Conservation (phyloP, 2,888 invertebrate genomes). For the Harmothoe impar region DNA sequence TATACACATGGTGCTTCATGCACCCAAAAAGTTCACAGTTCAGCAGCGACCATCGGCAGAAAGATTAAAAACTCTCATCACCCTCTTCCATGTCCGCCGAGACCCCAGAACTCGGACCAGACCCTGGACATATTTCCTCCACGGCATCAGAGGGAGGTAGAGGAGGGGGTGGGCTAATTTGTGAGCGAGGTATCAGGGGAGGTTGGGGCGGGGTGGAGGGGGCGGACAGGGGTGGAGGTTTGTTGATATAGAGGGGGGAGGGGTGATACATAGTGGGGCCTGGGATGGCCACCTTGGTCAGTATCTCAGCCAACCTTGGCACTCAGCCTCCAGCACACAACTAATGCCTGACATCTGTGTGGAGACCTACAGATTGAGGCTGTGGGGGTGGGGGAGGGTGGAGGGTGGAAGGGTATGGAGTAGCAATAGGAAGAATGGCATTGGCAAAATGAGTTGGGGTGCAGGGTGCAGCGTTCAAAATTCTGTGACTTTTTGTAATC, state of each 20-base stretch:
- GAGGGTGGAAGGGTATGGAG: neutral
- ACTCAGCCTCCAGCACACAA: neutral
- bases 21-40: too few species aligned
- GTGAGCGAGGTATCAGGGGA: neutral
- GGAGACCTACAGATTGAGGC: neutral
- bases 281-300: neutral
- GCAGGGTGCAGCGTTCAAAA: too few species aligned
- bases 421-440: neutral
- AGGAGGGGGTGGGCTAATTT: neutral
- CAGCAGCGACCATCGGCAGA: neutral
- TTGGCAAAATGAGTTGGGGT: too few species aligned
- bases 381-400: neutral
- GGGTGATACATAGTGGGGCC: constrained; percentile 55
- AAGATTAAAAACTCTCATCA: constrained; percentile 33
- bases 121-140: constrained; percentile 16
- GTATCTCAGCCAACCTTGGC: constrained; percentile 17
- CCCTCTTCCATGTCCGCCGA: neutral
- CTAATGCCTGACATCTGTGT: too few species aligned
- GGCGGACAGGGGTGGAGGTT: too few species aligned
- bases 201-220: neutral
- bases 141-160: neutral
- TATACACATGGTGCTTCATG: too few species aligned
- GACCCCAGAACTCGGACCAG: neutral
- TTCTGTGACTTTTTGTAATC: too few species aligned
- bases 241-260: constrained; percentile 50